These are phyloP conservation scores for Ictidomys tridecemlineatus DNA, from an alignment of 2,113 vertebrate genomes.

Conservation along the genomic window DNA sequence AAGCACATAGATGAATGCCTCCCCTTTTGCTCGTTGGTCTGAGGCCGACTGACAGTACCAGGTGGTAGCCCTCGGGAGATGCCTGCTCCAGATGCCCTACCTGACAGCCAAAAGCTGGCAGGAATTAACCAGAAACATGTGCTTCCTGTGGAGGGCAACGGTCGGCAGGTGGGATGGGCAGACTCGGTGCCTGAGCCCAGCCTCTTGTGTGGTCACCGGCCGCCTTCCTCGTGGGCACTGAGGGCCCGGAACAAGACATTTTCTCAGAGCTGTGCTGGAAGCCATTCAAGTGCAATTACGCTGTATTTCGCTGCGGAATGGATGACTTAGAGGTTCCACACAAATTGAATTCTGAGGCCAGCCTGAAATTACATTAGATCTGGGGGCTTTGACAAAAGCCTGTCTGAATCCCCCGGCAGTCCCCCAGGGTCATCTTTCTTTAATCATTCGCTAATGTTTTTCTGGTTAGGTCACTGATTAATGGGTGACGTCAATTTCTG, in stretches of 20 bases:
- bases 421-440: slow-evolving; percentile 77
- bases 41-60: slow-evolving; percentile 78
- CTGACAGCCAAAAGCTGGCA: slow-evolving; percentile 77
- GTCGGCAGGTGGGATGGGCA: slow-evolving; percentile 82
- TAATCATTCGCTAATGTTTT: slow-evolving; percentile 80
- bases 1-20: slow-evolving; percentile 76
- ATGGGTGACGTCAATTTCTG: slow-evolving; percentile 69
- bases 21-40: slow-evolving; percentile 63
- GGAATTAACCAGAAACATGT: slow-evolving; percentile 76
- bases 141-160: slow-evolving; percentile 79
- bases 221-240: slow-evolving; percentile 27
- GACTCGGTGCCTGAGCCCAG: background rate
- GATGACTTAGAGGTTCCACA: slow-evolving; percentile 78
- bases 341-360: slow-evolving; percentile 82
- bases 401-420: slow-evolving; percentile 64
- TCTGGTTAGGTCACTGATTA: slow-evolving; percentile 80
- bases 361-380: slow-evolving; percentile 83
- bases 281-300: slow-evolving; percentile 71
- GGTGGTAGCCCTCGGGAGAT: slow-evolving; percentile 76
- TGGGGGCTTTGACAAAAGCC: slow-evolving; percentile 79
- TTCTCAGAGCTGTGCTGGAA: slow-evolving; percentile 72
- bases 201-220: slow-evolving; percentile 81
- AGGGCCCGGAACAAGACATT: slow-evolving; percentile 65
- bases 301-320: slow-evolving; percentile 59
- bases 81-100: slow-evolving; percentile 74